Base-by-base conservation (phyloP, 2,797 vertebrate species). In the Enteromius trimaculatus region DNA sequence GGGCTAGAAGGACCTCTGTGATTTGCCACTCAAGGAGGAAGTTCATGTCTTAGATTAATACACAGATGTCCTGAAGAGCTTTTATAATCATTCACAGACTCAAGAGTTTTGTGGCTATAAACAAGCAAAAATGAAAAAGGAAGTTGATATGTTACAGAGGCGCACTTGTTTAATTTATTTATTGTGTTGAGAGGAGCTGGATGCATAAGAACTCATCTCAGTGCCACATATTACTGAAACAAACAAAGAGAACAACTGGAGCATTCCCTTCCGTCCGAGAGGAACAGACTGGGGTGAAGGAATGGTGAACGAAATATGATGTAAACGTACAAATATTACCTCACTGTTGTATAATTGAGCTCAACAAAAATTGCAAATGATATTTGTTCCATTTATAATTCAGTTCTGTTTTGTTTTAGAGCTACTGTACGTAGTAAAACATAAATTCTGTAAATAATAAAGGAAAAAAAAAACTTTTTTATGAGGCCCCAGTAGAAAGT, bases 261-360 rank as follows among this genome's bases (percentile, higher is more conserved):
- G 68, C 29, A 10, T 58, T 42, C 19, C 86, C 84, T 90, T 92
- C 83, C 88, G 88, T 88, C 90, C 88, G 89, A 89, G 90, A 90
- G 92, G 92, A 89, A 89, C 94, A 7, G 92, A 89, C 84, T 85
- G 80, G 89, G 89, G 90, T 91, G 89, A 80, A 88, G 93, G 91
- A 91, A 90, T 89, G 26, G 91, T 90, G 87, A 90, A 92, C 92
- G 85, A 89, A 92, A 89, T 83, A 84, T 87, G 90, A 93, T 92
- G 88, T 92, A 93, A 93, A 95, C 92, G 92, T 97, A 98, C 97
- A 98, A 98, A 97, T 96, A 98, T 97, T 99, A 99, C 98, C 98
- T 99, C 98, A 98, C 96, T 94, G 95, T 94, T 96, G 95, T 95
- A 95, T 96, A 95, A 96, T 95, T 95, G 95, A 97, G 95, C 95